Evolutionary conservation across 30 jellyfish, hydroid and myxozoan genomes (phyloP).

Genomic region (Clytia hemisphaerica): DNA sequence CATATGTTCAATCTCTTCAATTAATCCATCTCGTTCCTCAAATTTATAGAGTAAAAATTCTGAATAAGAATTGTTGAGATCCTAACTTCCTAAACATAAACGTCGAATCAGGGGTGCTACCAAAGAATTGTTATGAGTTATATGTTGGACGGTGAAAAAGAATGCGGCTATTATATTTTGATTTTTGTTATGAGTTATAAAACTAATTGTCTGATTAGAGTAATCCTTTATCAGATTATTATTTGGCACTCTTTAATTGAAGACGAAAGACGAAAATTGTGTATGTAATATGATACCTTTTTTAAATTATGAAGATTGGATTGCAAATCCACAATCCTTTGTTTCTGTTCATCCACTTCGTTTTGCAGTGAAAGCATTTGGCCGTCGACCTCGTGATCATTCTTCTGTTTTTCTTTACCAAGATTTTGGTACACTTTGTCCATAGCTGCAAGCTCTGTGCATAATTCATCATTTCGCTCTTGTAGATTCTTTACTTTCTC

Average conservation of each 20-base stretch:
- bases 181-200: no score
- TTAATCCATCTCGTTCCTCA: constrained; percentile 77
- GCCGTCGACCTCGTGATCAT: constrained; percentile 33
- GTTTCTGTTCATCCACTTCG: constrained; percentile 56
- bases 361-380: constrained; percentile 36
- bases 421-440: constrained; percentile 54
- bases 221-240: neutral
- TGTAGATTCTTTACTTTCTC: constrained; percentile 45
- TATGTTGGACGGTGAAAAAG: no score
- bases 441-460: constrained; percentile 72
- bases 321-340: constrained; percentile 47
- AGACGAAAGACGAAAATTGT: neutral
- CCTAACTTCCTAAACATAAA: no score
- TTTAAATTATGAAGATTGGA: constrained; percentile 52
- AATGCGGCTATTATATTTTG: no score
- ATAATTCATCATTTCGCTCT: constrained; percentile 80
- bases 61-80: no score
- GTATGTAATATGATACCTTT: constrained; percentile 47
- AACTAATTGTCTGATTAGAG: neutral
- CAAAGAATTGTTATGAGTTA: no score
- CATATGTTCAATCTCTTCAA: constrained; percentile 65
- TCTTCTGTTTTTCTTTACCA: constrained; percentile 40
- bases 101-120: no score
- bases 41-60: no score
- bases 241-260: neutral